phyloP scores from a whole-genome alignment of 2,797 vertebrate genomes.

The Rhincodon typus region DNA sequence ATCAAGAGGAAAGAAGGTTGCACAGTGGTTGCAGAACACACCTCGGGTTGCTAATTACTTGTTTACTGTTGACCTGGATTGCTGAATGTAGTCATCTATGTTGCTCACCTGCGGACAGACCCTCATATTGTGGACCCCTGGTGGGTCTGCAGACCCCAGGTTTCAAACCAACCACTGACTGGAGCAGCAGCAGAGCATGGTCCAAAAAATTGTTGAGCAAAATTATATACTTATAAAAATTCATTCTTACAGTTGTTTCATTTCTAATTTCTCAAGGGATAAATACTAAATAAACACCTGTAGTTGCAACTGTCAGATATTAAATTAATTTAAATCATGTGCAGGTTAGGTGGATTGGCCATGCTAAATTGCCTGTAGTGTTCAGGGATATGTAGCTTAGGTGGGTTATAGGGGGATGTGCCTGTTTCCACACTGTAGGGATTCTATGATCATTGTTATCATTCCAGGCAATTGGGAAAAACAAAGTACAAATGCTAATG shows the following conservation, averaged over 20 bases:
- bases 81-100: background rate
- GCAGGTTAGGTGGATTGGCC: too few relatives aligned
- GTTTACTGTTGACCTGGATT: background rate
- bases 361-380: too few relatives aligned
- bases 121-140: too few relatives aligned
- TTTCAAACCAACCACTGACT: background rate
- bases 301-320: background rate
- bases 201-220: background rate
- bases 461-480: background rate
- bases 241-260: background rate
- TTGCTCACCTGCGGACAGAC: background rate
- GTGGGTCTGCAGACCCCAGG: background rate
- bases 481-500: background rate
- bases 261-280: background rate
- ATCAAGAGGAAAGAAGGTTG: background rate
- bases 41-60: background rate
- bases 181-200: background rate
- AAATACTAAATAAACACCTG: background rate
- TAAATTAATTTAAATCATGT: too few relatives aligned
- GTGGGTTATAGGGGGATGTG: too few relatives aligned
- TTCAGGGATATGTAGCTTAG: too few relatives aligned
- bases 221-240: background rate
- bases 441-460: background rate
- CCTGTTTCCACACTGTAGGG: too few relatives aligned
- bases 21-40: background rate